phyloP scores from a whole-genome alignment of 2,888 invertebrate species.

The Drosophila helvetica region DNA sequence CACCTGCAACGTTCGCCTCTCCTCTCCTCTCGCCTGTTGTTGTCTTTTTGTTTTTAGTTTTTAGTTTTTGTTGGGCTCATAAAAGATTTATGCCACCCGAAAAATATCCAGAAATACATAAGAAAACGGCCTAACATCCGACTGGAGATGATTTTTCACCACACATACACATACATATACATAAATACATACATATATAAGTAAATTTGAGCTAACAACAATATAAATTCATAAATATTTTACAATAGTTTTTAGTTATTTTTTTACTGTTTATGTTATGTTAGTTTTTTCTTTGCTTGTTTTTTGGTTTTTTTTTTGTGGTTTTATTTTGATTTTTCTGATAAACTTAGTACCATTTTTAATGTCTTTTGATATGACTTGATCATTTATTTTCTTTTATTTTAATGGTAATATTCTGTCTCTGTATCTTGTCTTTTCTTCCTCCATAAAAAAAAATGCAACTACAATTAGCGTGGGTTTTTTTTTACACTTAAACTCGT shows the following conservation, averaged over 20 bases:
- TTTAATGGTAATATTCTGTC: slow-evolving; percentile 5
- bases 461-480: slow-evolving; percentile 19
- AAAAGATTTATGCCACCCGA: slow-evolving; percentile 28
- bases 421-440: slow-evolving; percentile 10
- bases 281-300: slow-evolving; percentile 17
- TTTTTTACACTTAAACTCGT: slow-evolving; percentile 15
- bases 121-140: slow-evolving; percentile 10
- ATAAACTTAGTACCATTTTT: slow-evolving; percentile 74
- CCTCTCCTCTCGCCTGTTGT: background rate
- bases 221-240: slow-evolving; percentile 69
- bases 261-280: slow-evolving; percentile 34
- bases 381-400: slow-evolving; percentile 56
- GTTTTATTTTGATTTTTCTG: slow-evolving; percentile 32
- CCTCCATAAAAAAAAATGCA: background rate
- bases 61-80: slow-evolving; percentile 15
- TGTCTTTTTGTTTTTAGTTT: background rate
- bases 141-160: slow-evolving; percentile 11
- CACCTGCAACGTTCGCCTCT: slow-evolving; percentile 55
- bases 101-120: slow-evolving; percentile 8
- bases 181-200: slow-evolving; percentile 5
- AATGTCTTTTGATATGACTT: slow-evolving; percentile 80
- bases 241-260: slow-evolving; percentile 60
- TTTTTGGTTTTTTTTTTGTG: slow-evolving; percentile 26
- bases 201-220: slow-evolving; percentile 57
- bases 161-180: slow-evolving; percentile 26